Base-by-base conservation (phyloP, 2,797 vertebrate species). In the Sebastes kiyomatsui region DNA sequence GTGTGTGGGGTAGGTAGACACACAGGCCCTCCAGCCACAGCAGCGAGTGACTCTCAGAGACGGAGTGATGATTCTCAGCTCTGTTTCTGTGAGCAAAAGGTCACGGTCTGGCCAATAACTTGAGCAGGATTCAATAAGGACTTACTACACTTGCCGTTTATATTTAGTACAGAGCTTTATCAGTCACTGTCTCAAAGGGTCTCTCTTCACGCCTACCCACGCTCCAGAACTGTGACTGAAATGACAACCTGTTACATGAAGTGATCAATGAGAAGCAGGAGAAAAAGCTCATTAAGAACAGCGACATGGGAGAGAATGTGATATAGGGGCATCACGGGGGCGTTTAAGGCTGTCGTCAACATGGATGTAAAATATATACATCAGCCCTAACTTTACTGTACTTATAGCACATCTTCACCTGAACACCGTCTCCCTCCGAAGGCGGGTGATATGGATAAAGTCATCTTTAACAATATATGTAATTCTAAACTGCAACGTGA, bases 241-340 rank as follows among this genome's bases (percentile, higher is more conserved):
- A 10, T 35, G 30, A 64, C 52, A 72, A 35, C 60, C 30, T 49
- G 35, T 25, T 60, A 16, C 18, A n/a, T 16, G 12, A 11, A 60
- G 70, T 62, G 27, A 70, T 62, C 65, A 66, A 78, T 65, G 18
- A 67, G 49, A 66, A 72, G 7, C 64, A 55, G n/a, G 20, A 78
- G 55, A 33, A 67, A 38, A 23, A 32, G 55, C 64, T 74, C 22
- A 66, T 72, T 9, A 81, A 25, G 23, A 30, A 20, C 46, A 30
- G 11, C 2, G 67, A 30, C 7, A 22, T 18, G 6, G 25, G 13
- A 18, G 12, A 22, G 23, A 28, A 35, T 1, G 6, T 4, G 4
- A 22, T 32, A 22, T 32, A 2, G 7, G 12, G 27, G 33, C 28
- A 23, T 49, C 11, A 23, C 35, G n/a, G 33, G 5, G n/a, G 25